A percentile compares a stretch with the other conserved stretches of the same genome.
These are phyloP conservation scores for Fistularia commersonii DNA, from an alignment of 2,797 vertebrate species.

Conservation along the genomic window DNA sequence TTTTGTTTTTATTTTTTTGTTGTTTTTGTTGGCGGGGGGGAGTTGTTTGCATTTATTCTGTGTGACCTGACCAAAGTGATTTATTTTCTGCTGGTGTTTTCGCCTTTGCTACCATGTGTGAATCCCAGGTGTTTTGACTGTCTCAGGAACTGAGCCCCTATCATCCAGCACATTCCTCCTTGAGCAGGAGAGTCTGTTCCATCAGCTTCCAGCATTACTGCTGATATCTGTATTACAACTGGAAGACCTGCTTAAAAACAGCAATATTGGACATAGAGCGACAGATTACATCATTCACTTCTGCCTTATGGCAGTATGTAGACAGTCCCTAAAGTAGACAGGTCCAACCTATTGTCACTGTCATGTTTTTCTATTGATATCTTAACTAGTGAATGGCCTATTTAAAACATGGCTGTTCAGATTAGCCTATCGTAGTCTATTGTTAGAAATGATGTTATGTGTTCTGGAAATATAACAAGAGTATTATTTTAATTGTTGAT, in stretches of 20 bases:
- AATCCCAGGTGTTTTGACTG: constrained; percentile 55
- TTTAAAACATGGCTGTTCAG: too few relatives aligned
- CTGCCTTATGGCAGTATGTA: constrained; percentile 10
- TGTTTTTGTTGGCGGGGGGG: background rate
- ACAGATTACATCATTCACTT: constrained; percentile 41
- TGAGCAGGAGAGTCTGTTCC: constrained; percentile 43
- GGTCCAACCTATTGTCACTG: constrained; percentile 26
- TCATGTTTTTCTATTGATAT: constrained; percentile 23
- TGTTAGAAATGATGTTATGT: too few relatives aligned
- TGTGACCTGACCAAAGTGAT: constrained; percentile 46
- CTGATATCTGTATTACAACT: constrained; percentile 46
- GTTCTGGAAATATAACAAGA: too few relatives aligned
- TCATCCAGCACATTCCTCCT: constrained; percentile 35
- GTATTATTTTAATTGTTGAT: too few relatives aligned
- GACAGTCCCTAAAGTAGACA: constrained; percentile 20
- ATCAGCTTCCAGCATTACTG: constrained; percentile 43
- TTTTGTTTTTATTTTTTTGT: background rate
- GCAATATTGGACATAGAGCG: constrained; percentile 51
- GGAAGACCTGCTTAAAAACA: constrained; percentile 47
- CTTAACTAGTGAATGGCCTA: too few relatives aligned
- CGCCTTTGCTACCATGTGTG: constrained; percentile 33
- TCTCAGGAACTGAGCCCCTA: constrained; percentile 41
- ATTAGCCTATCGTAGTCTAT: too few relatives aligned
- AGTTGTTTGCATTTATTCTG: constrained; percentile 1
- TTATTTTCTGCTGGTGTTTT: constrained; percentile 41